phyloP scores from a whole-genome alignment of 2,888 invertebrate species.

The Nipponacmea schrenckii region DNA sequence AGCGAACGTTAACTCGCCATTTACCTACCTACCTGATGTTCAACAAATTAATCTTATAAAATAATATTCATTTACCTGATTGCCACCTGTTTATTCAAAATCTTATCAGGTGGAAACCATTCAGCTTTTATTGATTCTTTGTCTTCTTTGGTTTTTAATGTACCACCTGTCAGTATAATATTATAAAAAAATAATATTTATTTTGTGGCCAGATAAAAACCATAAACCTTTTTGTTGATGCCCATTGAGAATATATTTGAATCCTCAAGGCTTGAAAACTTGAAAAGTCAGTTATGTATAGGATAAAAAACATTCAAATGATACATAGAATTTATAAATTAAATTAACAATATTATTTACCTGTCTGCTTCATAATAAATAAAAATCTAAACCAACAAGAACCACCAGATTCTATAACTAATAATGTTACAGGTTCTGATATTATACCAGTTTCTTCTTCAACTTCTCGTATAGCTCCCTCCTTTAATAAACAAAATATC shows the following conservation, averaged over 20 bases:
- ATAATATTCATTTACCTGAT: too few relatives aligned
- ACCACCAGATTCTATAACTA: conserved; percentile 87
- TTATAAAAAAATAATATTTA: background rate
- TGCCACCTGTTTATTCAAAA: conserved; percentile 31
- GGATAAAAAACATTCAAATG: too few relatives aligned
- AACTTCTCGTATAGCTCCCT: conserved; percentile 91
- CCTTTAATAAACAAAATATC: conserved; percentile 66
- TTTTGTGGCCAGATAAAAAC: too few relatives aligned
- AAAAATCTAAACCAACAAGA: conserved; percentile 95
- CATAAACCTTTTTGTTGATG: too few relatives aligned
- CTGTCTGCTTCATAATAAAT: conserved; percentile 82
- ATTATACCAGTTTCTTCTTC: conserved; percentile 92
- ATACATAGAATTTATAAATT: too few relatives aligned
- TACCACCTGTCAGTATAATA: conserved; percentile 74
- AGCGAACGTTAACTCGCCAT: too few relatives aligned
- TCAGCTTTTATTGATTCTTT: conserved; percentile 85
- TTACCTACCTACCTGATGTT: too few relatives aligned
- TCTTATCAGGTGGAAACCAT: conserved; percentile 51
- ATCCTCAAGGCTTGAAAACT: too few relatives aligned
- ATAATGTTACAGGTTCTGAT: conserved; percentile 83
- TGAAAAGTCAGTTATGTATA: too few relatives aligned
- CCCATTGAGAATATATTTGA: too few relatives aligned
- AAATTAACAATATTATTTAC: conserved; percentile 50
- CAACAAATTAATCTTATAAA: too few relatives aligned
- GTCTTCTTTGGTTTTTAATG: conserved; percentile 91